These are phyloP conservation scores for Pterostichus niger DNA, from an alignment of 2,888 invertebrate genomes.

Conservation along the genomic window DNA sequence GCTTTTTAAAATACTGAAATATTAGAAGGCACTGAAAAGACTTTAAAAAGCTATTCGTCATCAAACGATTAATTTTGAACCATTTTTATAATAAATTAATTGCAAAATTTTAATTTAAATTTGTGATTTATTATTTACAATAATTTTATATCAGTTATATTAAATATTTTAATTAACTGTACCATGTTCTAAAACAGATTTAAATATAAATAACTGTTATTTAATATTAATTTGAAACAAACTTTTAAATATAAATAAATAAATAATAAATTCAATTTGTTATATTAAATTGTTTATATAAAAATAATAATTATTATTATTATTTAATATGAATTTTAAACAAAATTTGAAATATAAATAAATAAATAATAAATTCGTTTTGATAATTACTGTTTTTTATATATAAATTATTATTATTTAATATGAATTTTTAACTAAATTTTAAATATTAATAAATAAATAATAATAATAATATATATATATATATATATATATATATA, in stretches of 20 bases:
- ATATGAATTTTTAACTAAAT: no score
- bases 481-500: no score
- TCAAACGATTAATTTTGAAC: not conserved
- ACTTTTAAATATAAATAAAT: not conserved
- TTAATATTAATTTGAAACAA: not conserved
- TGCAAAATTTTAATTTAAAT: not conserved
- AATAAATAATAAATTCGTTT: no score
- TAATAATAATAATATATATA: no score
- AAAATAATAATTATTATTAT: not conserved
- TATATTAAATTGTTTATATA: not conserved
- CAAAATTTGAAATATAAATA: not conserved
- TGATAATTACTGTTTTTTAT: no score
- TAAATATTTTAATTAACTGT: not conserved
- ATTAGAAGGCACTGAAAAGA: constrained; percentile 25
- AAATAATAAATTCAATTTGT: not conserved
- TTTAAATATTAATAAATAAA: no score
- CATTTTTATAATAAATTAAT: not conserved
- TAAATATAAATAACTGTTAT: not conserved
- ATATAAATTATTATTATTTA: no score
- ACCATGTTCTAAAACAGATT: constrained; percentile 10
- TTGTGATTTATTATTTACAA: no score
- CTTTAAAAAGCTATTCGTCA: not conserved
- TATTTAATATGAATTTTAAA: not conserved
- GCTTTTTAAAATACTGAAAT: not conserved
- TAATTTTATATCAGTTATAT: not conserved